Evolutionary conservation across 2,888 invertebrate species (phyloP).

Genomic region (Serripes groenlandicus): DNA sequence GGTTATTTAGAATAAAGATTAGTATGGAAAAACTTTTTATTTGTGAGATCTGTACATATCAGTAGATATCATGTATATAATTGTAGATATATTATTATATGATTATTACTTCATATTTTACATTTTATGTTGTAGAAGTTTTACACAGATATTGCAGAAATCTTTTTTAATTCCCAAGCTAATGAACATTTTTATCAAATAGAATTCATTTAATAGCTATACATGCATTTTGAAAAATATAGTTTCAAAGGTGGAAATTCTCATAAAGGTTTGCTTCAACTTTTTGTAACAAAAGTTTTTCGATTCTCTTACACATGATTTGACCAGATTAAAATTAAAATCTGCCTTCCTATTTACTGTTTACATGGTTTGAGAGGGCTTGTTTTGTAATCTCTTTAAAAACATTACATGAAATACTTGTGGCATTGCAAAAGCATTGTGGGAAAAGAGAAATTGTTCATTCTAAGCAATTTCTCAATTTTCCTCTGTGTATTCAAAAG

Average conservation of each 20-base stretch:
- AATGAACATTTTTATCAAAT: background rate
- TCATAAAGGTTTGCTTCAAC: background rate
- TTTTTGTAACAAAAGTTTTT: background rate
- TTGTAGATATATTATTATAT: background rate
- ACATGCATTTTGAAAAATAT: too few species aligned
- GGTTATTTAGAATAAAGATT: background rate
- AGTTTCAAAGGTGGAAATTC: too few species aligned
- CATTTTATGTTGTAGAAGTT: background rate
- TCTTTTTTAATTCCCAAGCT: background rate
- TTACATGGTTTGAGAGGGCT: background rate
- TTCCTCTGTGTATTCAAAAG: background rate
- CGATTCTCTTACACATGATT: background rate
- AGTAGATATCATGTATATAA: conserved; percentile 2
- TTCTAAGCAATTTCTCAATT: background rate
- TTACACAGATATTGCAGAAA: background rate
- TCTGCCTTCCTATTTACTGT: background rate
- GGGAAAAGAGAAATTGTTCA: background rate
- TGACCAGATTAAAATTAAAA: background rate
- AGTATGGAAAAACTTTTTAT: background rate
- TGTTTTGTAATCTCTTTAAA: background rate
- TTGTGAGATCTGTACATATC: background rate
- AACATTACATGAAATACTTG: background rate
- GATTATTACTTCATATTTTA: background rate
- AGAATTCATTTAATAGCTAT: background rate
- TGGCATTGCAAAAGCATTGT: background rate